phyloP scores from a whole-genome alignment of 2,797 vertebrate genomes.

The Podargus strigoides region DNA sequence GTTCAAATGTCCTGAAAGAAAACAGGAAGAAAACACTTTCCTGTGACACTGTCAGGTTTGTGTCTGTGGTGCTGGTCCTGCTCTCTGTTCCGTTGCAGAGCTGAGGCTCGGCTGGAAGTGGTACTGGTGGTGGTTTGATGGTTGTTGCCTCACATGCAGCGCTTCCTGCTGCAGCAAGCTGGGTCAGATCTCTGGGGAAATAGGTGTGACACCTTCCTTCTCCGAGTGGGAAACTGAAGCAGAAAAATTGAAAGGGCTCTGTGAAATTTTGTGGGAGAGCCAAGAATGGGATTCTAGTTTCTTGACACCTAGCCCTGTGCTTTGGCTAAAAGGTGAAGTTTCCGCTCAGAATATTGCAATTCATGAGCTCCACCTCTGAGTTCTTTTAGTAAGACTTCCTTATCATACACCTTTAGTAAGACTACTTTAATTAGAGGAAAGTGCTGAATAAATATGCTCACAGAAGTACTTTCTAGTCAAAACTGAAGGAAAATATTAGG shows the following conservation, averaged over 20 bases:
- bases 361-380: rapidly evolving
- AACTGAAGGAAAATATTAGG: background rate
- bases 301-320: background rate
- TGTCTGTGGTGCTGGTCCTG: background rate
- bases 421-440: background rate
- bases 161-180: background rate
- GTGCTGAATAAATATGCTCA: background rate
- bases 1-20: background rate
- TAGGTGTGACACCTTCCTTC: background rate
- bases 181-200: background rate
- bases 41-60: rapidly evolving
- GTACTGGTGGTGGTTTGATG: too few relatives aligned
- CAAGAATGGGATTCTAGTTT: background rate
- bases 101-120: rapidly evolving
- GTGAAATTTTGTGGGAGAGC: background rate
- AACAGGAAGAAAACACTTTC: background rate
- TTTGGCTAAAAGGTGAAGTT: background rate
- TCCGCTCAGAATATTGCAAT: background rate
- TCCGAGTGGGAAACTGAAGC: background rate
- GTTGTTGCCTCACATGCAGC: rapidly evolving
- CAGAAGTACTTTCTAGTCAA: background rate
- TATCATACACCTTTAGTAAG: background rate
- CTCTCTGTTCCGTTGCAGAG: rapidly evolving
- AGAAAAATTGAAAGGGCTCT: background rate
- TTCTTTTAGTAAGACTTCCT: background rate